Conservation (phyloP, 1,140 invertebrate species). For the Caerostris darwini region DNA sequence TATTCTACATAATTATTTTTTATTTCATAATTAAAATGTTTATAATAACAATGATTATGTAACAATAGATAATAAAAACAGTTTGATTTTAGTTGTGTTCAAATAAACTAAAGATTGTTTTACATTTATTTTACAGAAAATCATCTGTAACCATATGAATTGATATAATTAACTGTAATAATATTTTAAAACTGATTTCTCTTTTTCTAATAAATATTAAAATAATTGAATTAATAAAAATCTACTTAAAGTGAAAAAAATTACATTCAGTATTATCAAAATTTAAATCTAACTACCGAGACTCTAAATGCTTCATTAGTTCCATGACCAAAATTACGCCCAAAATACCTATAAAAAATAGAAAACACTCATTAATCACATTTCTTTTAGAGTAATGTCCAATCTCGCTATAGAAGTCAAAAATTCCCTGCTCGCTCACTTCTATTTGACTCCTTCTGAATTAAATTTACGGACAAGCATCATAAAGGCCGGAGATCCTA, state of each 20-base stretch:
- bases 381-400: conserved; percentile 18
- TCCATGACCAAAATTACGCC: neutral
- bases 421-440: neutral
- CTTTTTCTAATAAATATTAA: neutral
- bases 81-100: no score
- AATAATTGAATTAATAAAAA: neutral
- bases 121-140: neutral
- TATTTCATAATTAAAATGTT: no score
- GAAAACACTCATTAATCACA: neutral
- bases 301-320: neutral
- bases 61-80: no score
- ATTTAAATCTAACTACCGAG: neutral
- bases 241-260: neutral
- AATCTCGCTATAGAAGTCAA: neutral
- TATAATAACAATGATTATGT: no score
- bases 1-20: no score
- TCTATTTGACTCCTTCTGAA: conserved; percentile 31
- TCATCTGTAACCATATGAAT: neutral
- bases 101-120: no score
- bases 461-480: conserved; percentile 39
- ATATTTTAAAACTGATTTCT: neutral
- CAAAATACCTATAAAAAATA: neutral
- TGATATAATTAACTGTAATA: neutral
- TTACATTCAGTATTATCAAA: neutral
- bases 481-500: conserved; percentile 44